phyloP scores from a whole-genome alignment of 2,797 vertebrate genomes.

The Xyrichtys novacula region DNA sequence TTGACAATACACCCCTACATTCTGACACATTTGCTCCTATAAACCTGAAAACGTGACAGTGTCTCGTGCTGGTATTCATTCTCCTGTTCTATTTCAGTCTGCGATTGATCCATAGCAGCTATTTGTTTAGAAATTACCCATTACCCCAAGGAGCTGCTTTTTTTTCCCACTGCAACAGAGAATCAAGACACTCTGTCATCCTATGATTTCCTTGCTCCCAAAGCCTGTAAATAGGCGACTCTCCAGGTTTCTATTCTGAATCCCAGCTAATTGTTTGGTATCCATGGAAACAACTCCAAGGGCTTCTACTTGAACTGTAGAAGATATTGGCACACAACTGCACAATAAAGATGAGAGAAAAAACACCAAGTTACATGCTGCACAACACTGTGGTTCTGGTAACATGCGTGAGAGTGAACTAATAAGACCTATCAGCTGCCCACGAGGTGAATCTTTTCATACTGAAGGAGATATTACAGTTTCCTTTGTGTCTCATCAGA shows the following conservation, averaged over 20 bases:
- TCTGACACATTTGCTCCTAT: neutral
- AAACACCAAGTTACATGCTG: constrained; percentile 25
- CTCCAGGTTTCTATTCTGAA: constrained; percentile 84
- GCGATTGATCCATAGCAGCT: constrained; percentile 49
- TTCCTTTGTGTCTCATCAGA: constrained; percentile 14
- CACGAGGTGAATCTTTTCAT: constrained; percentile 11
- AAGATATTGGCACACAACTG: constrained; percentile 72
- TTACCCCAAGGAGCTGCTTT: constrained; percentile 42
- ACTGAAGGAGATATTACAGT: constrained; percentile 27
- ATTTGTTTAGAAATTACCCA: constrained; percentile 48
- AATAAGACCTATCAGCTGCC: constrained; percentile 17
- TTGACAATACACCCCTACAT: neutral
- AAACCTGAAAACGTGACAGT: constrained; percentile 12
- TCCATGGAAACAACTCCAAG: constrained; percentile 92
- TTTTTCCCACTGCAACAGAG: constrained; percentile 36
- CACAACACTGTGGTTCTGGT: constrained; percentile 28
- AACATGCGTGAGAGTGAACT: constrained; percentile 11
- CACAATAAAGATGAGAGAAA: constrained; percentile 64
- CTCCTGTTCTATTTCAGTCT: constrained; percentile 46
- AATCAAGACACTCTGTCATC: constrained; percentile 71
- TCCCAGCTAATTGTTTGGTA: constrained; percentile 89
- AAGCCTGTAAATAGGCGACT: constrained; percentile 79
- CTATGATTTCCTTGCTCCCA: constrained; percentile 71
- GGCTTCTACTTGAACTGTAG: constrained; percentile 81
- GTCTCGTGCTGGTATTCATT: constrained; percentile 27